phyloP scores from a whole-genome alignment of 2,888 invertebrate genomes.

The Cephalotes varians region DNA sequence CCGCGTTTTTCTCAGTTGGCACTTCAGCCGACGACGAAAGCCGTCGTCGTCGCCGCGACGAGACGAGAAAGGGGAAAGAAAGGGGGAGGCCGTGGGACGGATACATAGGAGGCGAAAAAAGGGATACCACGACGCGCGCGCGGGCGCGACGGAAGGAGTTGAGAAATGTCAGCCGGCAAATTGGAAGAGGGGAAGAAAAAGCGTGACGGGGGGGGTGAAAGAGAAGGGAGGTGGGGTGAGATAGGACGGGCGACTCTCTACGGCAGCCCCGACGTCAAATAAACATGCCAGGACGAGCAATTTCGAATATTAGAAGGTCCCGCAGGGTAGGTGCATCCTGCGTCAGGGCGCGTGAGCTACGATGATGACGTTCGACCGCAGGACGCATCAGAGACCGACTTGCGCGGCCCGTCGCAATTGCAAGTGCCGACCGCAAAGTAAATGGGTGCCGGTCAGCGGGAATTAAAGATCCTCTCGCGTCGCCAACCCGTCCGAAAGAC shows the following conservation, averaged over 20 bases:
- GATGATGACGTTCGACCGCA: slow-evolving; percentile 85
- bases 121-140: slow-evolving; percentile 51
- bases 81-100: slow-evolving; percentile 5
- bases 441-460: slow-evolving; percentile 75
- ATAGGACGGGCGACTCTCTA: slow-evolving; percentile 67
- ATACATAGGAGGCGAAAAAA: slow-evolving; percentile 13
- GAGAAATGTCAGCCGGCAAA: slow-evolving; percentile 81
- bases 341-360: slow-evolving; percentile 84
- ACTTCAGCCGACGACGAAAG: slow-evolving; percentile 53
- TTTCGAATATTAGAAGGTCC: slow-evolving; percentile 84
- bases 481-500: slow-evolving; percentile 27
- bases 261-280: slow-evolving; percentile 84
- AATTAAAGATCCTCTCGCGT: slow-evolving; percentile 73
- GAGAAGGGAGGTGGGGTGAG: slow-evolving; percentile 51
- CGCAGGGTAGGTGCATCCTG: slow-evolving; percentile 79
- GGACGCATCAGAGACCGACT: slow-evolving; percentile 76
- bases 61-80: not conserved
- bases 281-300: slow-evolving; percentile 84
- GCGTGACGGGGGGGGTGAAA: slow-evolving; percentile 7
- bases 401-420: slow-evolving; percentile 78
- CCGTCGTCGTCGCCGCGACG: slow-evolving; percentile 40
- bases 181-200: slow-evolving; percentile 71
- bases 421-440: slow-evolving; percentile 78
- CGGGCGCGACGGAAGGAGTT: slow-evolving; percentile 64
- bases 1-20: slow-evolving; percentile 54